A percentile compares a stretch with the other conserved stretches of the same genome.
phyloP scores from a whole-genome alignment of 1,140 invertebrate species.

The Leptopilina clavipes region DNA sequence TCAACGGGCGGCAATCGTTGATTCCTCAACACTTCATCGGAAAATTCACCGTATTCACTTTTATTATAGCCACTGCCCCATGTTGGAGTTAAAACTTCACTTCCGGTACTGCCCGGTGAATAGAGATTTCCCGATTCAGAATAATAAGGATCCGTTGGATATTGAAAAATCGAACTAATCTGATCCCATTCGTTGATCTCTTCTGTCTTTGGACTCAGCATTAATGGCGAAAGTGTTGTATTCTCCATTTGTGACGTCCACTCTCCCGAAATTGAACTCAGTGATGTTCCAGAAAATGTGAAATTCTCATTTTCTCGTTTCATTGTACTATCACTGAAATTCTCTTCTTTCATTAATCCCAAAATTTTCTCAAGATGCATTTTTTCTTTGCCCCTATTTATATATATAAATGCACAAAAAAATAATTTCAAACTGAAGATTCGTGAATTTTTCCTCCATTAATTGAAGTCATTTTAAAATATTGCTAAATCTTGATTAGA shows the following conservation, averaged over 20 bases:
- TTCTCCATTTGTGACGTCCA: conserved; percentile 48
- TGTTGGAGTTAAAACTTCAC: conserved; percentile 61
- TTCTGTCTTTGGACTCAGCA: conserved; percentile 49
- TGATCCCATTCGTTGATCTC: conserved; percentile 64
- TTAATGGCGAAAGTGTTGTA: conserved; percentile 45
- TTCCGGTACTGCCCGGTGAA: conserved; percentile 56
- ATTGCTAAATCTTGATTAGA: not conserved
- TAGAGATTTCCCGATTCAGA: conserved; percentile 39
- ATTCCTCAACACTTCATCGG: conserved; percentile 52
- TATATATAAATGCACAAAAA: no score
- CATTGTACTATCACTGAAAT: not conserved
- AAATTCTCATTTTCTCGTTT: conserved; percentile 40
- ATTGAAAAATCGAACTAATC: conserved; percentile 60
- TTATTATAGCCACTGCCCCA: conserved; percentile 53
- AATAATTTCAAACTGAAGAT: not conserved
- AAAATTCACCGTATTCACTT: conserved; percentile 56
- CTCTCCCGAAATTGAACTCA: conserved; percentile 38
- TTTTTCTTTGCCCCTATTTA: conserved; percentile 15
- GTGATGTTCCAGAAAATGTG: conserved; percentile 17
- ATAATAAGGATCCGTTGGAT: conserved; percentile 47
- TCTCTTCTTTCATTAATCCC: not conserved
- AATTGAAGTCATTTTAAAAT: not conserved
- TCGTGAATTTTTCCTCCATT: not conserved
- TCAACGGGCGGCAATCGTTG: conserved; percentile 64
- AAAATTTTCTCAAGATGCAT: conserved; percentile 54